Percentiles rank a stretch among this genome's conserved stretches.
Conservation (phyloP, 2,888 invertebrate species). For the Masnerella sp. region DNA sequence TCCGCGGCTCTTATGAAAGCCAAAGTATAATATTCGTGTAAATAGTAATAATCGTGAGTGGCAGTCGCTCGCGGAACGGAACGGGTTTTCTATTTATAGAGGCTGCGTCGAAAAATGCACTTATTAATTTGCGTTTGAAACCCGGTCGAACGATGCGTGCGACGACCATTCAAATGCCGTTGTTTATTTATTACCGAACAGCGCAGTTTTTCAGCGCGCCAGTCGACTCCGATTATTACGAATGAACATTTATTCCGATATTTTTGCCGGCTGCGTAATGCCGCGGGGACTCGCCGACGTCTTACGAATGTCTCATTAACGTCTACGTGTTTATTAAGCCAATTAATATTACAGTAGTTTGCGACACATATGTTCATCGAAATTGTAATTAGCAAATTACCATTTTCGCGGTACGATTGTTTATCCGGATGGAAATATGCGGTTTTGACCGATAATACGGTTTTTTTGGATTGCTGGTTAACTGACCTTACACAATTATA, state of each 20-base stretch:
- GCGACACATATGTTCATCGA: conserved; percentile 23
- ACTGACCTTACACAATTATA: no score
- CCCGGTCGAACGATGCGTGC: conserved; percentile 19
- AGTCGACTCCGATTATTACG: conserved; percentile 19
- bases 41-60: conserved; percentile 43
- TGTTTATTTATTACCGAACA: conserved; percentile 37
- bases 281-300: conserved; percentile 8
- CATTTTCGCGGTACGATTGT: conserved; percentile 5
- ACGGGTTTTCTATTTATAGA: conserved; percentile 55
- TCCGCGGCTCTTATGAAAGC: neutral
- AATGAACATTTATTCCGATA: conserved; percentile 34
- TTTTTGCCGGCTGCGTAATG: conserved; percentile 25
- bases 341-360: conserved; percentile 24
- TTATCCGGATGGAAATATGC: neutral
- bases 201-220: conserved; percentile 18
- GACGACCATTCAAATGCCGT: conserved; percentile 35
- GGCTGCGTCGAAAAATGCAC: conserved; percentile 37
- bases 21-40: conserved; percentile 33
- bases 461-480: no score
- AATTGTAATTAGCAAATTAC: conserved; percentile 23
- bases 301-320: conserved; percentile 46
- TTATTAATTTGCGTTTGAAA: conserved; percentile 44
- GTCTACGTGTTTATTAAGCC: conserved; percentile 32
- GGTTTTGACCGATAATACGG: conserved; percentile 23
- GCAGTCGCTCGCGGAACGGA: conserved; percentile 15